Conservation (phyloP, 53 echinoderm and acorn worm species). For the Luidia sarsii region DNA sequence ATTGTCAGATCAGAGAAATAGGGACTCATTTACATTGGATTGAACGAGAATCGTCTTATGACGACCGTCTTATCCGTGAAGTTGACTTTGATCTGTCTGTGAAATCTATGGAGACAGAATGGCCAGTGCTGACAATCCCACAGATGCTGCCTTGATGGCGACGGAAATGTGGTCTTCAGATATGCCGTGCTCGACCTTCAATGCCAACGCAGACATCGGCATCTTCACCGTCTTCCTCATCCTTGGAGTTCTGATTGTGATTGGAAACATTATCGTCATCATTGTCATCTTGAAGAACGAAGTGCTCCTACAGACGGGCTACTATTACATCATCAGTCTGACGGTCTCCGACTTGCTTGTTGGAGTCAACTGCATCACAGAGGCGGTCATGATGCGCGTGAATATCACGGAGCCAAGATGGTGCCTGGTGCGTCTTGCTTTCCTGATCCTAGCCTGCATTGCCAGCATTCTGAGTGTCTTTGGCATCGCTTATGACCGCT, state of each 20-base stretch:
- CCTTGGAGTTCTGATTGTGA: constrained; percentile 56
- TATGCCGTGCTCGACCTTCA: not conserved
- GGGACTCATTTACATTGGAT: no score
- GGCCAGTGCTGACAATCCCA: not conserved
- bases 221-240: constrained; percentile 26
- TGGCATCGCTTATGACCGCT: constrained; percentile 83
- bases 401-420: constrained; percentile 14
- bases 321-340: constrained; percentile 66
- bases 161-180: no score
- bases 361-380: constrained; percentile 60
- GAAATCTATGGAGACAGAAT: constrained; percentile 4
- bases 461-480: constrained; percentile 72
- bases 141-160: not conserved
- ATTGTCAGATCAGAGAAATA: no score
- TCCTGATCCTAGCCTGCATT: constrained; percentile 52
- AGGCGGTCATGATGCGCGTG: constrained; percentile 42
- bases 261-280: constrained; percentile 62
- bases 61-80: no score
- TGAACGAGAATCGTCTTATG: no score
- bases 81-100: no score
- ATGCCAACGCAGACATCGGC: constrained; percentile 11
- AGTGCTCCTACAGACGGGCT: constrained; percentile 57
- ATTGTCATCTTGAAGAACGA: constrained; percentile 56
- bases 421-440: constrained; percentile 57
- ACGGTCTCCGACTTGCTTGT: constrained; percentile 67